Conservation (phyloP, 2,888 invertebrate species). For the Lydus trimaculatus region DNA sequence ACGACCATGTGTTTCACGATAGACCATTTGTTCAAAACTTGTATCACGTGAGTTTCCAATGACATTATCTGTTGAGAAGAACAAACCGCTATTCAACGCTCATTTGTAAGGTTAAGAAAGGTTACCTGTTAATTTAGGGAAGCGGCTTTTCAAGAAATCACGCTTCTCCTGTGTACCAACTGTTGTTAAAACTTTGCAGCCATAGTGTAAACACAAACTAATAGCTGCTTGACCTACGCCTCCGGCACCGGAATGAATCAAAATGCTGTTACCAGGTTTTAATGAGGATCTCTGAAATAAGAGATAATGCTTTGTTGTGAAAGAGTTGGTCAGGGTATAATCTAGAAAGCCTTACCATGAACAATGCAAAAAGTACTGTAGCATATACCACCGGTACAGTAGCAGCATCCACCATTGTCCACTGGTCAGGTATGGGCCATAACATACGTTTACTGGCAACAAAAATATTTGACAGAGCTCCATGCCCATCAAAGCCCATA, state of each 20-base stretch:
- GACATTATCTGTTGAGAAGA: conserved; percentile 62
- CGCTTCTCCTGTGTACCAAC: conserved; percentile 89
- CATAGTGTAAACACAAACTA: conserved; percentile 91
- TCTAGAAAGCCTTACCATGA: too few species aligned
- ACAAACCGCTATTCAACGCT: too few species aligned
- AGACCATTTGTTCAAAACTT: conserved; percentile 89
- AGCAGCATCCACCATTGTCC: conserved; percentile 91
- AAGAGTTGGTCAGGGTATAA: too few species aligned
- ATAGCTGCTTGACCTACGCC: conserved; percentile 93
- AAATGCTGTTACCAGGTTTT: conserved; percentile 80
- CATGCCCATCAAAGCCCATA: conserved; percentile 91
- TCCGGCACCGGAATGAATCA: conserved; percentile 96
- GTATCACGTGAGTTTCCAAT: conserved; percentile 93
- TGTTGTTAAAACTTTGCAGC: conserved; percentile 91
- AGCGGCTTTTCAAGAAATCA: conserved; percentile 84
- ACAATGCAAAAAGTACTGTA: conserved; percentile 60
- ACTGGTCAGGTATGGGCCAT: conserved; percentile 87
- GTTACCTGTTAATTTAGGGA: conserved; percentile 77
- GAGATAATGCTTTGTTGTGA: too few species aligned
- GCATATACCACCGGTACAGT: conserved; percentile 94
- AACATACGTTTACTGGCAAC: conserved; percentile 69
- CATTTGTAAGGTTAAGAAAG: neutral
- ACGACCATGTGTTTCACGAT: conserved; percentile 83
- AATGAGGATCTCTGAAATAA: conserved; percentile 62
- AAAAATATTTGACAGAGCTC: conserved; percentile 81